These are phyloP conservation scores for Martes martes DNA, from an alignment of 2,113 vertebrate species.

Conservation along the genomic window DNA sequence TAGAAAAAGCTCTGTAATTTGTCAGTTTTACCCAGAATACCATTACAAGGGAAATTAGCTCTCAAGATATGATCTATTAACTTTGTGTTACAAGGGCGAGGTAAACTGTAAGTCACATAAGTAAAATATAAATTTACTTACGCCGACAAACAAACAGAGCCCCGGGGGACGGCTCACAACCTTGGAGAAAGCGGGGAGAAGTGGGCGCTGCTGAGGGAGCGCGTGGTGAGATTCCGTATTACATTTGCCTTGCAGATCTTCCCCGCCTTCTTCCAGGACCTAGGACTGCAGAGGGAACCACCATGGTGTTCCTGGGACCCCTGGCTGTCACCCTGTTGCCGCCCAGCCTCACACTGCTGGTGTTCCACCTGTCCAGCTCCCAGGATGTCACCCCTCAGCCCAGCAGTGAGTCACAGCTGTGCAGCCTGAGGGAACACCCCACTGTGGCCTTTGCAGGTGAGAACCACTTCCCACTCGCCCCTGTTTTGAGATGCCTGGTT, in stretches of 20 bases:
- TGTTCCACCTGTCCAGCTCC: constrained; percentile 81
- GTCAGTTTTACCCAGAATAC: constrained; percentile 55
- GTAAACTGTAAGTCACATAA: constrained; percentile 37
- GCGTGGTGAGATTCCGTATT: background rate
- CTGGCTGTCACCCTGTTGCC: constrained; percentile 85
- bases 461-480: constrained; percentile 25
- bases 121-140: constrained; percentile 20
- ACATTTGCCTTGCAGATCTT: constrained; percentile 84
- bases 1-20: constrained; percentile 61
- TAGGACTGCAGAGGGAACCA: constrained; percentile 85
- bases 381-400: constrained; percentile 81
- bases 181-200: fast-evolving
- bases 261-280: constrained; percentile 85
- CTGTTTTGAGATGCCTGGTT: background rate
- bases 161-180: background rate
- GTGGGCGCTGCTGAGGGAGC: background rate
- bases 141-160: background rate
- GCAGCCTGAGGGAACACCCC: constrained; percentile 92
- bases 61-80: constrained; percentile 68
- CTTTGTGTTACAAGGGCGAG: constrained; percentile 25
- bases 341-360: constrained; percentile 86
- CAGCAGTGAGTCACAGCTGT: constrained; percentile 83
- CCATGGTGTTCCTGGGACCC: constrained; percentile 89
- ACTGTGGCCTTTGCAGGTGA: constrained; percentile 94
- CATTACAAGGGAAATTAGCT: constrained; percentile 67